Evolutionary conservation across 1,140 invertebrate genomes (phyloP), one percentile per base, ranked within the genome.

Genomic region (Aradophagus sp.): DNA sequence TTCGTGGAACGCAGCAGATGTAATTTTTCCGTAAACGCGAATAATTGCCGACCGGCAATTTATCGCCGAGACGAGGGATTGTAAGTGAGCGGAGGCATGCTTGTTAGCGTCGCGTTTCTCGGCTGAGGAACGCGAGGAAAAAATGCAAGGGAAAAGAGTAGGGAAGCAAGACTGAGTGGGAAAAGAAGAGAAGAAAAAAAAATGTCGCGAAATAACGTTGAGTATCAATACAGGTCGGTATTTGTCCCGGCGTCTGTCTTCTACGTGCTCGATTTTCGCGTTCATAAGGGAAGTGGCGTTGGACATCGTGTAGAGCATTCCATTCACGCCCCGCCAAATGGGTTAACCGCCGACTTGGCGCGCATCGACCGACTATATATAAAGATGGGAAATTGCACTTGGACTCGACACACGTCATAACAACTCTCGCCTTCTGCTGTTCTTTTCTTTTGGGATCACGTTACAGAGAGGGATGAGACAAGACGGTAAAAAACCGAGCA

Each of bases 241-340:
- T 53, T 68, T 68, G 63, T 38, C 26, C 27, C 31, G 20, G 47
- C 45, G 27, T 74, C 61, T 75, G 74, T 71, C 72, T 71, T 76
- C 72, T 73, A 73, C 48, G 61, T 74, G 74, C 73, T 63, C 52
- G 53, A 72, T 52, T 47, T 70, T 38, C 58, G 38, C 31, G 61
- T 58, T 69, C 35, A 65, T 50, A 66, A 69, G 70, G 62, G 66
- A 59, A 75, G 73, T 70, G 72, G 72, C 78, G 70, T 79, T 68
- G 73, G 71, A 81, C 77, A 81, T 79, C 76, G 62, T 76, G 76
- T 75, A 77, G 73, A 65, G 58, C 53, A 74, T 68, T 82, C 79
- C 74, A 82, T 81, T 82, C 77, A 79, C 78, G 63, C 80, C 79
- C 73, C 59, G 75, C 66, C 74, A 77, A 76, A 77, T 77, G 69